Base-by-base conservation (phyloP, 2,113 vertebrate species). In the Semnopithecus entellus region DNA sequence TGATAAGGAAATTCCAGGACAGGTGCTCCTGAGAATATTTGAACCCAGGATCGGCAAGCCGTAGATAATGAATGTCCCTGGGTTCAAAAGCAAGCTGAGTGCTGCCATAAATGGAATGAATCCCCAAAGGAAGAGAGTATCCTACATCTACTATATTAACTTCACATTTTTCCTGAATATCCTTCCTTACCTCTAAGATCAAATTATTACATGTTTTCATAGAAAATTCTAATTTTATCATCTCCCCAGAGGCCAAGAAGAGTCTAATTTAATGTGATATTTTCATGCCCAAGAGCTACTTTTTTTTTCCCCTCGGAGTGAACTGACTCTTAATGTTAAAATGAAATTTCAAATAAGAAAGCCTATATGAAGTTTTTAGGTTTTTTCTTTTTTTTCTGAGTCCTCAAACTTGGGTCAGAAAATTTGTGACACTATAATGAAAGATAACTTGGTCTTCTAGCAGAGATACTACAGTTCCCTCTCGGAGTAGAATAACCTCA, bases 291-390 rank as follows among this genome's bases (percentile, higher is more conserved):
- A 96, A 92, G 90, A 92, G 90, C 70, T 81, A 75, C 84, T 95
- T 94, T 94, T 80, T 88, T 64, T 97, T 68, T 5, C 61, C 61
- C 61, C 78, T 96, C 61, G 43, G 79, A 96, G 76, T 81, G 64
- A 88, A 72, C 84, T 35, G 64, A 88, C 59, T 52, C 70, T 84
- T 88, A 96, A 96, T 38, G 88, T 92, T 94, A 97, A 97, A 98
- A 97, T 88, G 92, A 95, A 97, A 97, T 97, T 97, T 95, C 87
- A 95, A 90, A 93, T 88, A 90, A 96, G 61, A 72, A 78, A 86
- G 52, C 8, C 17, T 90, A 38, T 40, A 52, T 52, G 48, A 68
- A 38, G 32, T 23, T 30, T 50, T 27, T 35, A 25, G 52, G 52
- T 7, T 52, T 23, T 22, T n/a, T 11, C 38, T 38, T 66, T 75